Evolutionary conservation across 2,888 invertebrate genomes (phyloP).

Genomic region (Phengaris arion): DNA sequence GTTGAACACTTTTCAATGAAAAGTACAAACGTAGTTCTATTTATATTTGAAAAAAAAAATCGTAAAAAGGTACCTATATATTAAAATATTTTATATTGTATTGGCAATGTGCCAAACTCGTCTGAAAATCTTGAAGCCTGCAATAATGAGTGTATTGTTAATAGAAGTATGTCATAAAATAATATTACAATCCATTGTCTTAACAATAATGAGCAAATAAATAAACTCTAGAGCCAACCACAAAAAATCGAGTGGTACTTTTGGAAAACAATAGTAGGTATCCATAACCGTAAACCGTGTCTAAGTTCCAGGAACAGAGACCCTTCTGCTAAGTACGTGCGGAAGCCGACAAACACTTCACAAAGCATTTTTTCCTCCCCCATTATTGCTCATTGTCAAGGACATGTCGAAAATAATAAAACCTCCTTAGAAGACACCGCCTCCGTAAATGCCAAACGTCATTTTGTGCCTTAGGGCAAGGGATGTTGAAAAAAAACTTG

Average conservation of each 20-base stretch:
- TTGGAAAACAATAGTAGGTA: neutral
- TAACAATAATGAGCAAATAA: neutral
- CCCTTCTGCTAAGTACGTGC: slow-evolving; percentile 37
- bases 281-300: slow-evolving; percentile 15
- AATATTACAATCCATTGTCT: neutral
- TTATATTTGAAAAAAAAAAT: too few relatives aligned
- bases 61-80: too few relatives aligned
- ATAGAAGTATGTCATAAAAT: neutral
- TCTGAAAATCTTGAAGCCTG: too few relatives aligned
- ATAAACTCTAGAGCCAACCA: neutral
- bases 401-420: slow-evolving; percentile 62
- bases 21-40: too few relatives aligned
- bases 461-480: slow-evolving; percentile 15
- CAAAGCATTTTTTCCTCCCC: slow-evolving; percentile 45
- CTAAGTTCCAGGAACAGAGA: slow-evolving; percentile 9
- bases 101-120: too few relatives aligned
- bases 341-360: slow-evolving; percentile 58
- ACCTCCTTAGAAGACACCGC: slow-evolving; percentile 35
- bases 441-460: slow-evolving; percentile 39
- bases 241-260: slow-evolving; percentile 22
- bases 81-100: too few relatives aligned
- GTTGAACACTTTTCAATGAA: too few relatives aligned
- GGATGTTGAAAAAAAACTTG: neutral
- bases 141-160: neutral
- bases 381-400: slow-evolving; percentile 55